Evolutionary conservation across 2,888 invertebrate genomes (phyloP).

Genomic region (Coleophora flavipennella): DNA sequence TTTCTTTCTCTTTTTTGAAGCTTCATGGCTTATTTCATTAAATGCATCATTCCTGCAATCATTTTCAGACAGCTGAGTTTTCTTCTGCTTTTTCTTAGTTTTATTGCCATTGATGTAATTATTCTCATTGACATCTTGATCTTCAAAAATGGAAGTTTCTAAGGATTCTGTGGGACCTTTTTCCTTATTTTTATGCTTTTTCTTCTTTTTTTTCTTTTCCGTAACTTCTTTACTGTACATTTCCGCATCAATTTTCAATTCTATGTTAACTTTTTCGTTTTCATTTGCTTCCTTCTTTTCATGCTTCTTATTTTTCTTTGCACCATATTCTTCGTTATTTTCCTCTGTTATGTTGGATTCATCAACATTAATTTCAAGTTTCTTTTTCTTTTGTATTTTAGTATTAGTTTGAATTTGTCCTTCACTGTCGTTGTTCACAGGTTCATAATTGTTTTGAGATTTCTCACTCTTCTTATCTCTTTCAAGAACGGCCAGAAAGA

Average conservation of each 20-base stretch:
- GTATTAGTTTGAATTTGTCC: too few relatives aligned
- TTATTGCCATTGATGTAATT: constrained; percentile 6
- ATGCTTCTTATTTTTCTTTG: neutral
- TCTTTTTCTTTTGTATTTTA: too few relatives aligned
- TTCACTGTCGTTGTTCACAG: neutral
- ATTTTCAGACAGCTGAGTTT: neutral
- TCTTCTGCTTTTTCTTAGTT: constrained; percentile 12
- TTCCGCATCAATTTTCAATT: neutral
- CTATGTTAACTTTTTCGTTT: neutral
- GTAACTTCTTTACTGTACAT: neutral
- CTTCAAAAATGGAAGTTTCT: neutral
- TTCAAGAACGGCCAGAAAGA: constrained; percentile 94
- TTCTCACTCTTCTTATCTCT: constrained; percentile 62
- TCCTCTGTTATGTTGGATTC: neutral
- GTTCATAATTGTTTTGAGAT: constrained; percentile 6
- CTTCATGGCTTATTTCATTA: neutral
- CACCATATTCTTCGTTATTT: constrained; percentile 1
- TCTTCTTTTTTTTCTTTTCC: neutral
- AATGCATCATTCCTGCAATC: neutral
- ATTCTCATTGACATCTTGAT: constrained; percentile 1
- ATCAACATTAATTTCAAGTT: neutral
- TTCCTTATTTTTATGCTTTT: neutral
- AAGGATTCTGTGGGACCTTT: too few relatives aligned
- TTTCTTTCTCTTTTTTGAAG: too few relatives aligned
- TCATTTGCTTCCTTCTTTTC: neutral